These are phyloP conservation scores for Tenthredo notha DNA, from an alignment of 2,888 invertebrate species.

Conservation along the genomic window DNA sequence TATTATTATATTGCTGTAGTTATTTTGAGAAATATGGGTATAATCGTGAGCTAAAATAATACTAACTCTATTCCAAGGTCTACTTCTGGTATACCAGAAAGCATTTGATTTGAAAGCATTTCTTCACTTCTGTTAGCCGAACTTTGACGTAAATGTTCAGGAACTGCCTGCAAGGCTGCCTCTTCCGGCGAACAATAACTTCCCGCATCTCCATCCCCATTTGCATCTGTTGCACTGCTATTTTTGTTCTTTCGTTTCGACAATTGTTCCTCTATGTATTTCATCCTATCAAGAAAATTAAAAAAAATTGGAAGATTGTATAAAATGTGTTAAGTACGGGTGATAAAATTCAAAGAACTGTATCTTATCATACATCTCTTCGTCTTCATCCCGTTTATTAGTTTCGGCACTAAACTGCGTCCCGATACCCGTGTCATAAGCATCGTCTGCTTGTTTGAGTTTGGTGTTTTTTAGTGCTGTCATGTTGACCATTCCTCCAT, in stretches of 20 bases:
- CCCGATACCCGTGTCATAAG: slow-evolving; percentile 96
- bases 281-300: slow-evolving; percentile 81
- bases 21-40: neutral
- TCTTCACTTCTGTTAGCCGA: slow-evolving; percentile 96
- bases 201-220: slow-evolving; percentile 77
- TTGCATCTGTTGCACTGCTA: slow-evolving; percentile 74
- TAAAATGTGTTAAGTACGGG: too few species aligned
- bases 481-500: slow-evolving; percentile 95
- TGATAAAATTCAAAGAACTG: neutral
- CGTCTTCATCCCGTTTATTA: slow-evolving; percentile 98
- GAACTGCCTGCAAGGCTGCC: slow-evolving; percentile 93
- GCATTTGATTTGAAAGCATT: slow-evolving; percentile 99
- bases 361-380: slow-evolving; percentile 91
- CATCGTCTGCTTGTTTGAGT: slow-evolving; percentile 90
- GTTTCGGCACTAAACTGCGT: slow-evolving; percentile 99
- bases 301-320: too few species aligned
- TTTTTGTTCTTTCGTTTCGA: slow-evolving; percentile 89
- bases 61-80: slow-evolving; percentile 97
- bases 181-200: slow-evolving; percentile 92
- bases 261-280: slow-evolving; percentile 93
- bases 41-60: neutral
- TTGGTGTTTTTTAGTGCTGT: slow-evolving; percentile 90
- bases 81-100: slow-evolving; percentile 99
- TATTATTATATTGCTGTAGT: neutral
- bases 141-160: slow-evolving; percentile 92